Evolutionary conservation across 1,140 invertebrate species (phyloP).

Genomic region (Anadara kagoshimensis): DNA sequence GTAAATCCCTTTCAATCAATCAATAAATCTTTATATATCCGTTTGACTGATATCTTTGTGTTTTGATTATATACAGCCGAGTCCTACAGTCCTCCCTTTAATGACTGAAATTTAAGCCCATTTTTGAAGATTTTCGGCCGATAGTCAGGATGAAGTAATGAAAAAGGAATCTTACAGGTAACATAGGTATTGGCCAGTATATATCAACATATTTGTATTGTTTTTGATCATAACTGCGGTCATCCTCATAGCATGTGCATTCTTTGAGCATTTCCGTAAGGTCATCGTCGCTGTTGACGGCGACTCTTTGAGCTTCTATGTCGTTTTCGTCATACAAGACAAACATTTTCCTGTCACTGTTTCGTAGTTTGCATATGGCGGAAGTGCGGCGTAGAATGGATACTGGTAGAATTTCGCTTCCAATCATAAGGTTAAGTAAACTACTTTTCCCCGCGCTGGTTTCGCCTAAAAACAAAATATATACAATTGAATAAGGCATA

Average conservation of each 20-base stretch:
- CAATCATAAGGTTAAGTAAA: constrained; percentile 59
- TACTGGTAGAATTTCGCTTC: constrained; percentile 52
- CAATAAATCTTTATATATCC: too few relatives aligned
- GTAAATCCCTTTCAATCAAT: too few relatives aligned
- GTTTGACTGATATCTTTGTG: too few relatives aligned
- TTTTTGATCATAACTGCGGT: background rate
- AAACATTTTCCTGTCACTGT: constrained; percentile 17
- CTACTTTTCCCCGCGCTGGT: constrained; percentile 58
- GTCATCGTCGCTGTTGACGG: too few relatives aligned
- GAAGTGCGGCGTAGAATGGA: constrained; percentile 53
- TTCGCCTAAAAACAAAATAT: constrained; percentile 48
- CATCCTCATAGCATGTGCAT: background rate
- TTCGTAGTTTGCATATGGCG: constrained; percentile 58
- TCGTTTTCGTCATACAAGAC: constrained; percentile 8
- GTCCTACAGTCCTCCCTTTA: too few relatives aligned
- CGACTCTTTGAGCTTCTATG: background rate
- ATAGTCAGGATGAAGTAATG: too few relatives aligned
- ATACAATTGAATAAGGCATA: too few relatives aligned
- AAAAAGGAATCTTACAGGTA: too few relatives aligned
- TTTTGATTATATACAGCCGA: too few relatives aligned
- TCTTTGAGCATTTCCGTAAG: background rate
- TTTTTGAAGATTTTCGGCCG: too few relatives aligned
- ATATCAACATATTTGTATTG: constrained; percentile 42
- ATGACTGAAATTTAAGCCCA: too few relatives aligned
- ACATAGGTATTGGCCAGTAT: constrained; percentile 48